A percentile compares a stretch with the other conserved stretches of the same genome.
Conservation (phyloP, 2,113 vertebrate species). For the Polypterus senegalus region DNA sequence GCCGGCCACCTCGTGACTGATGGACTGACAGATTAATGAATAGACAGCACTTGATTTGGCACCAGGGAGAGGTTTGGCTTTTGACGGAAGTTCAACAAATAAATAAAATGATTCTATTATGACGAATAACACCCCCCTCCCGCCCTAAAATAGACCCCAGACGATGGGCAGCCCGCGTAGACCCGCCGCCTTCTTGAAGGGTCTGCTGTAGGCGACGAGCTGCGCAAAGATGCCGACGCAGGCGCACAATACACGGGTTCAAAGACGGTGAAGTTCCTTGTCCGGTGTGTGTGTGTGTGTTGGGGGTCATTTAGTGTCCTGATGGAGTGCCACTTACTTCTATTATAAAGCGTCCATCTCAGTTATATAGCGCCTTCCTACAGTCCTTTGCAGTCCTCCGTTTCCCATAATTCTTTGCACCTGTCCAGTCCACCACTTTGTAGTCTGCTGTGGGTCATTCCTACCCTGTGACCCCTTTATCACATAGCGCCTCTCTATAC, state of each 20-base stretch:
- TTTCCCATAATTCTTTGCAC: not conserved
- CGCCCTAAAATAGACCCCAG: too few relatives aligned
- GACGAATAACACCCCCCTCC: too few relatives aligned
- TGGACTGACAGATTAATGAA: too few relatives aligned
- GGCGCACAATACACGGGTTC: not conserved
- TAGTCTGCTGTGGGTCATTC: too few relatives aligned
- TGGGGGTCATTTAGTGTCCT: not conserved
- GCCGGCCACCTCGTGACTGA: too few relatives aligned
- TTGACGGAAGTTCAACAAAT: too few relatives aligned
- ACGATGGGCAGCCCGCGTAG: not conserved
- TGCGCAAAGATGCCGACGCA: not conserved
- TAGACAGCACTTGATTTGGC: too few relatives aligned
- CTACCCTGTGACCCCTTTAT: not conserved
- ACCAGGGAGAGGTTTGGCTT: too few relatives aligned
- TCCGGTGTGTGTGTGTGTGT: conserved; percentile 2
- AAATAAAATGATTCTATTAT: too few relatives aligned
- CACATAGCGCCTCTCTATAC: too few relatives aligned
- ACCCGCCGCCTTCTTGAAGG: not conserved
- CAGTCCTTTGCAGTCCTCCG: too few relatives aligned
- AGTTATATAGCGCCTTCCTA: too few relatives aligned
- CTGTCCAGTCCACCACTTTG: not conserved
- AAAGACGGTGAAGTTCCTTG: not conserved
- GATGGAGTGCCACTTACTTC: conserved; percentile 1
- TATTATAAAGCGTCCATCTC: not conserved
- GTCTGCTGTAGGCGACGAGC: not conserved